Evolutionary conservation across 1,140 invertebrate genomes (phyloP), one percentile per base, ranked within the genome.

Genomic region (Caenorhabditis briggsae): DNA sequence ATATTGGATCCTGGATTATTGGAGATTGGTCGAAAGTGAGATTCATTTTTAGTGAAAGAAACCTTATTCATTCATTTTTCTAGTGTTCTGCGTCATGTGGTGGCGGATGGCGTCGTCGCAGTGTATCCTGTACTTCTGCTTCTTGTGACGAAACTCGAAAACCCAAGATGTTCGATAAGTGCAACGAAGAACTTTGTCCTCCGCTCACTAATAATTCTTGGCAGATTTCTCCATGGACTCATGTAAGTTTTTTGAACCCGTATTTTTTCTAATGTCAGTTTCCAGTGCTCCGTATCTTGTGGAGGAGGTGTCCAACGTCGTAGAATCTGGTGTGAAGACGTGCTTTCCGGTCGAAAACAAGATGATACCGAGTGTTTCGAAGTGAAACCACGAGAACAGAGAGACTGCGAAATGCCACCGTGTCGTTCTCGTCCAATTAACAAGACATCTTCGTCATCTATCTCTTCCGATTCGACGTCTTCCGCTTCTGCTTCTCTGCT

Each of bases 241-340:
- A 78, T 48, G 58, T 89, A 53, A 43, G 74, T 48, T 8, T 88
- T 33, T 23, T 33, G n/a, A 78, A 5, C 12, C 43, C 59, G 3
- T 2, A 12, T 20, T 56, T 33, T 2, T 20, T 61, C 85, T 48
- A 50, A 50, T 43, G 7, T 5, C 5, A 41, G 2, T 20, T 89
- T 91, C 86, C 86, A 92, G 91, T 92, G 91, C 86, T 92, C 91
- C 16, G 88, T 90, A 20, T 89, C 86, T n/a, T 92, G 91, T 70
- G 91, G 91, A 20, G 82, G 55, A 43, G 90, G 90, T 18, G 74
- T 87, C 14, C 91, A 92, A 86, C 85, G 84, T 43, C 89, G 91
- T 9, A 83, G 70, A 18, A 87, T 92, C 25, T 92, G 91, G 91
- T 92, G 91, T 82, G 88, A 91, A 88, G 88, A 90, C 25, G 89